Base-by-base conservation (phyloP, 2,113 vertebrate genomes). In the Numida meleagris region DNA sequence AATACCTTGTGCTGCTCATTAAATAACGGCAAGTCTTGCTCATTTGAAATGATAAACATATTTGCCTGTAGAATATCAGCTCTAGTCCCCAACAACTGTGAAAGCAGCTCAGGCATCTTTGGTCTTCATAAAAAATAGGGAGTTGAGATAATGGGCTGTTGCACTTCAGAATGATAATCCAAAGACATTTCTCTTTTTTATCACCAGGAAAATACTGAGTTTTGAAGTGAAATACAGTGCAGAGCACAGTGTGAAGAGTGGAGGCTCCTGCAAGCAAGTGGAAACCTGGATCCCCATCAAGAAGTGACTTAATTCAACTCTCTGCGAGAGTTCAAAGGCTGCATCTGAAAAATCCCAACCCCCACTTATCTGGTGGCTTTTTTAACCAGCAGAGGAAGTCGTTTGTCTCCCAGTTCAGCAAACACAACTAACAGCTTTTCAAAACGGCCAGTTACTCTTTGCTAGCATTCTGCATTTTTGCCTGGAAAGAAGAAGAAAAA, bases 291-390 rank as follows among this genome's bases (percentile, higher is more conserved):
- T 63, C 61, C 5, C 34, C 36, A 34, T 57, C 86, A 90, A 89
- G 53, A 84, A 81, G 43, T 77, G 83, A 78, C 55, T 74, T 59
- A 89, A 86, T 89, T 89, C 73, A 89, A 1, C 50, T 55, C 20
- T 63, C 45, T 75, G 25, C 70, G 42, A 57, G 43, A 67, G 70
- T 90, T 95, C 88, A 90, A 88, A 89, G 84, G 67, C 82, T 89
- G 11, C 61, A 42, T 77, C 65, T 80, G 89, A 77, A 89, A 84
- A 65, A 84, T 20, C 40, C 33, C 82, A 93, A 61, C 19, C 36
- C 40, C 51, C 36, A 23, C 67, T 88, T 93, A 89, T 94, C 93
- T 93, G 73, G 73, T 71, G 88, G 83, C 63, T 70, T 93, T 94
- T 90, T 72, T 85, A 50, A 75, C 53, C 62, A 95, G 46, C 67